Conservation (phyloP, 2,797 vertebrate species). For the Neostethus bicornis region DNA sequence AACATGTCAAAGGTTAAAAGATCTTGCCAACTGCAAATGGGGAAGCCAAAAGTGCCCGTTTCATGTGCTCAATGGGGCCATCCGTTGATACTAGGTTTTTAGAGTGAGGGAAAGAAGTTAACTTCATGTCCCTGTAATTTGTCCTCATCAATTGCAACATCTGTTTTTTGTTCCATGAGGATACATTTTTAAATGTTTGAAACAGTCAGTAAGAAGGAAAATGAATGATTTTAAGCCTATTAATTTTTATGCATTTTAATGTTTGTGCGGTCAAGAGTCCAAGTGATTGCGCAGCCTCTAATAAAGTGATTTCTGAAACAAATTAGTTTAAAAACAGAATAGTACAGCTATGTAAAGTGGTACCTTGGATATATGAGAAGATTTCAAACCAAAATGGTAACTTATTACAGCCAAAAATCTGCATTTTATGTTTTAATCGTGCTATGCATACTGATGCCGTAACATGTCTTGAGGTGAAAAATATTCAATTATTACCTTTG, state of each 20-base stretch:
- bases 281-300: conserved; percentile 12
- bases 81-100: conserved; percentile 69
- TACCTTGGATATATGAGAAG: conserved; percentile 71
- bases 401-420: conserved; percentile 61
- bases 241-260: too few species aligned
- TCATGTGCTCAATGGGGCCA: conserved; percentile 70
- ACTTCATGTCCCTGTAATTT: conserved; percentile 62
- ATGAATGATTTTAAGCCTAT: too few species aligned
- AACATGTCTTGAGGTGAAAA: conserved; percentile 17
- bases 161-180: conserved; percentile 16
- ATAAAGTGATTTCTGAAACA: conserved; percentile 46
- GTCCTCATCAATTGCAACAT: conserved; percentile 24
- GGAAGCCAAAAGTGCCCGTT: conserved; percentile 70
- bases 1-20: conserved; percentile 83
- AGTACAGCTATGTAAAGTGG: conserved; percentile 68
- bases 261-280: background rate
- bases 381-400: conserved; percentile 59
- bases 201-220: too few species aligned
- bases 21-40: conserved; percentile 72
- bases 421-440: conserved; percentile 55
- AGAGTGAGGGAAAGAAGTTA: conserved; percentile 55
- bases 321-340: conserved; percentile 62
- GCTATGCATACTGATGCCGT: conserved; percentile 34
- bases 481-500: background rate
- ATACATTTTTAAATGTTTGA: too few species aligned